phyloP scores from a whole-genome alignment of 2,888 invertebrate species.

The Drosophila dives region DNA sequence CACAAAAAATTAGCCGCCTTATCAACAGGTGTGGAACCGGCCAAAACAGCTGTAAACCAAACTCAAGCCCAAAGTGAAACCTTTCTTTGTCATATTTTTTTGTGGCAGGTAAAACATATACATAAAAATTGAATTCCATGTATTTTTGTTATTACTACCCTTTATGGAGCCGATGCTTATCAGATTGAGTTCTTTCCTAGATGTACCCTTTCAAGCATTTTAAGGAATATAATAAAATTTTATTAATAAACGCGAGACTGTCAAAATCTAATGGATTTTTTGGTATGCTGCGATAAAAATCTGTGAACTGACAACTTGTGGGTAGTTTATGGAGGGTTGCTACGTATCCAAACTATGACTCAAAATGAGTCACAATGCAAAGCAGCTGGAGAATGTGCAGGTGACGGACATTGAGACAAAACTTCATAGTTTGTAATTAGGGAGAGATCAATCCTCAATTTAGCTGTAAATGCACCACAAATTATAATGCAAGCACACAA shows the following conservation, averaged over 20 bases:
- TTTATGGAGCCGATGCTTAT: conserved; percentile 58
- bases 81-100: conserved; percentile 55
- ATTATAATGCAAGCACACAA: conserved; percentile 19
- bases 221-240: conserved; percentile 64
- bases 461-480: background rate
- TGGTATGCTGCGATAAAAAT: conserved; percentile 64
- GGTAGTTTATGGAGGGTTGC: conserved; percentile 59
- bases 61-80: conserved; percentile 23
- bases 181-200: conserved; percentile 29
- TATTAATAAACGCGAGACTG: conserved; percentile 73
- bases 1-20: conserved; percentile 71
- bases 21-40: conserved; percentile 67
- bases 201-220: conserved; percentile 35
- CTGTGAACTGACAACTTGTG: conserved; percentile 56
- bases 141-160: conserved; percentile 57
- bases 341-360: conserved; percentile 19
- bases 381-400: conserved; percentile 30
- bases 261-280: conserved; percentile 76
- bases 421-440: conserved; percentile 2
- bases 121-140: conserved; percentile 64
- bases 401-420: background rate
- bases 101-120: conserved; percentile 63
- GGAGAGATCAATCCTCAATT: background rate
- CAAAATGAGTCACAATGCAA: conserved; percentile 30
- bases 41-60: conserved; percentile 50